Conservation (phyloP, 2,113 vertebrate species). For the Apaloderma vittatum region DNA sequence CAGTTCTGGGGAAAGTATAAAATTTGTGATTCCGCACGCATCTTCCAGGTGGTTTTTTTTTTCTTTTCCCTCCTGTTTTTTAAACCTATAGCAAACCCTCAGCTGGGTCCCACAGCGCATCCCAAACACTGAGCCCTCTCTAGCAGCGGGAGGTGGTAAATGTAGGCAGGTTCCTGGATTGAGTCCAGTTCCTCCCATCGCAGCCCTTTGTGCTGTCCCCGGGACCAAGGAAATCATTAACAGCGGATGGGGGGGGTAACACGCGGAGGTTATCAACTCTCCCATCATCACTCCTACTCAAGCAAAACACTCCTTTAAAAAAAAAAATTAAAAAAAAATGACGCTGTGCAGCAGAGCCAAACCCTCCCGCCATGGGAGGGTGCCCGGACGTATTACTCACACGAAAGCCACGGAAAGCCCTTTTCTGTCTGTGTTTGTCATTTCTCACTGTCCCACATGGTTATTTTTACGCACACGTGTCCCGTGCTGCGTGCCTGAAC, state of each 20-base stretch:
- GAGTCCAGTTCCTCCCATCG: neutral
- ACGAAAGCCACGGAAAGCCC: neutral
- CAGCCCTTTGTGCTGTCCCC: neutral
- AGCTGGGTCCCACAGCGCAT: neutral
- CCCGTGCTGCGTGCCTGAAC: neutral
- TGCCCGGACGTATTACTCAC: neutral
- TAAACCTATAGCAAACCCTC: neutral
- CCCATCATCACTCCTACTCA: neutral
- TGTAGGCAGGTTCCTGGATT: neutral
- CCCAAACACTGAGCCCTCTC: neutral
- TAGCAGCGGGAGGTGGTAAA: neutral
- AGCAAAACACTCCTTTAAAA: neutral
- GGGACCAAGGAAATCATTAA: neutral
- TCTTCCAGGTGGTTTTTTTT: neutral
- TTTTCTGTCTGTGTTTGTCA: neutral
- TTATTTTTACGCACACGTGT: neutral
- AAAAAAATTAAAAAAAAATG: neutral
- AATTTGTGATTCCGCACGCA: neutral
- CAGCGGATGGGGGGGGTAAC: neutral
- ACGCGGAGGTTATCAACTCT: neutral
- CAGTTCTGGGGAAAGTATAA: rapidly evolving
- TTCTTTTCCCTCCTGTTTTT: rapidly evolving
- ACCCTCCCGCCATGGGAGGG: neutral
- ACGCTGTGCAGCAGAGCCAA: neutral
- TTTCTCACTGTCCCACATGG: neutral